Conservation (phyloP, 1,140 invertebrate species). For the Magallana ariakensis region DNA sequence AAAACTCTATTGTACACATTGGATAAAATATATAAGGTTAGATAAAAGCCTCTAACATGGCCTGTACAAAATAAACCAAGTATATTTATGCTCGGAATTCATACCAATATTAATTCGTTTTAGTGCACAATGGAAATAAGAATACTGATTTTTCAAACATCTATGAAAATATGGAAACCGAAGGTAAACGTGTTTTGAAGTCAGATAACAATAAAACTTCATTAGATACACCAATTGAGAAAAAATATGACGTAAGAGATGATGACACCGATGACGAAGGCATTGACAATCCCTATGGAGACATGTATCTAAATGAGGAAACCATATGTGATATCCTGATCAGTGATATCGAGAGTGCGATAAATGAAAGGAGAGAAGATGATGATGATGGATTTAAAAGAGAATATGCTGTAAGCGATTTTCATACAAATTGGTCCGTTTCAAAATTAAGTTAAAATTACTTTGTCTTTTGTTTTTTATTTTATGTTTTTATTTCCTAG, state of each 20-base stretch:
- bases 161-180: background rate
- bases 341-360: background rate
- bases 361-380: background rate
- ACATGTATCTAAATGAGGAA: too few species aligned
- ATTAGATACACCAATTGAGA: background rate
- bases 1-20: too few species aligned
- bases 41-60: too few species aligned
- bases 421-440: too few species aligned
- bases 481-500: background rate
- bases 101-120: too few species aligned
- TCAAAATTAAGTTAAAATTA: too few species aligned
- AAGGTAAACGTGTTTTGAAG: background rate
- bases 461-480: too few species aligned
- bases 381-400: slow-evolving; percentile 4
- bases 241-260: background rate
- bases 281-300: slow-evolving; percentile 10
- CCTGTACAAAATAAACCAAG: too few species aligned
- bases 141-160: background rate
- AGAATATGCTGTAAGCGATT: background rate
- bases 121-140: background rate
- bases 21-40: too few species aligned
- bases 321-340: background rate
- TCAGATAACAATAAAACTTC: background rate
- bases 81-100: too few species aligned
- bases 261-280: slow-evolving; percentile 20